These are phyloP conservation scores for Conus ventricosus DNA, from an alignment of 1,140 invertebrate genomes.

Conservation along the genomic window DNA sequence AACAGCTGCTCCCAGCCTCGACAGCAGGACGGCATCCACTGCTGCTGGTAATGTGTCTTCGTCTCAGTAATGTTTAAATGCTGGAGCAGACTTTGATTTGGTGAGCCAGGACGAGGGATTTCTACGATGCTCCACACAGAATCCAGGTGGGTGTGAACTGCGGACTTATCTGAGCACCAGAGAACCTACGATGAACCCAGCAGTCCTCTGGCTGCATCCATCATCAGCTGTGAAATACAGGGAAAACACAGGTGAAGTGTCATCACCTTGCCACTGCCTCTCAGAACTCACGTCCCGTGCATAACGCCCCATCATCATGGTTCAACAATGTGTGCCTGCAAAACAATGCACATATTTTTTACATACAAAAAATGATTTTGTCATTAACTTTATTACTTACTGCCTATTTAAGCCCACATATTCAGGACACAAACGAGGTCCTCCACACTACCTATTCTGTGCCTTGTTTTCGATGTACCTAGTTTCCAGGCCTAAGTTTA, in stretches of 20 bases:
- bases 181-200: slow-evolving; percentile 50
- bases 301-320: slow-evolving; percentile 39
- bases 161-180: slow-evolving; percentile 61
- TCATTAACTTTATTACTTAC: too few species aligned
- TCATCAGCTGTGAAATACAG: slow-evolving; percentile 48
- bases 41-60: slow-evolving; percentile 57
- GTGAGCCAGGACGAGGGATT: slow-evolving; percentile 61
- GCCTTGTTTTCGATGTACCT: too few species aligned
- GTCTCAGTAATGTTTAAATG: slow-evolving; percentile 47
- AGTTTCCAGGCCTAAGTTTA: too few species aligned
- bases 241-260: slow-evolving; percentile 59
- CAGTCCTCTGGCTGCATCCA: slow-evolving; percentile 58
- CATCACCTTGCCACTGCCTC: slow-evolving; percentile 41
- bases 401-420: too few species aligned
- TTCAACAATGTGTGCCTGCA: slow-evolving; percentile 47
- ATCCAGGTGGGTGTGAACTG: slow-evolving; percentile 61
- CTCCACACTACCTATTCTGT: too few species aligned
- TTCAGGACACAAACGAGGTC: too few species aligned
- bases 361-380: too few species aligned
- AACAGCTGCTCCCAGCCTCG: slow-evolving; percentile 62
- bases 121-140: slow-evolving; percentile 65
- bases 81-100: slow-evolving; percentile 20
- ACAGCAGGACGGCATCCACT: slow-evolving; percentile 64
- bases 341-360: neutral
- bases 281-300: slow-evolving; percentile 61